These are phyloP conservation scores for Pterocles orientalis DNA, from an alignment of 2,113 vertebrate genomes.

Conservation along the genomic window DNA sequence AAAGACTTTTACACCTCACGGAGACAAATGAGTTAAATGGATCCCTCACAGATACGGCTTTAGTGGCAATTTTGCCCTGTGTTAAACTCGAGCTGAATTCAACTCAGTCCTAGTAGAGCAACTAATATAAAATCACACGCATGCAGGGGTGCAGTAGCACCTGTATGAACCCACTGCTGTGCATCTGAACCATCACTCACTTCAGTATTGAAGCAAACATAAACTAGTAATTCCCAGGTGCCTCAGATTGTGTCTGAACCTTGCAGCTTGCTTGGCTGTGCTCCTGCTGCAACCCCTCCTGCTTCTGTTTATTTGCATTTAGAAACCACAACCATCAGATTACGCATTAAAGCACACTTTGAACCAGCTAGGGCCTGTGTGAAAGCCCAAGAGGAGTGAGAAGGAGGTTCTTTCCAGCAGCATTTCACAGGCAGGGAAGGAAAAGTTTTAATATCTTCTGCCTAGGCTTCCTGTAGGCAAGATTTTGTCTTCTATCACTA, in stretches of 20 bases:
- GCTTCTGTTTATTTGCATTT: background rate
- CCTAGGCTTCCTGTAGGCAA: background rate
- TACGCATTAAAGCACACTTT: background rate
- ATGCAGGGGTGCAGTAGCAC: background rate
- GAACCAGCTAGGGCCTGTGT: background rate
- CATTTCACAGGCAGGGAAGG: background rate
- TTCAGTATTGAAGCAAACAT: background rate
- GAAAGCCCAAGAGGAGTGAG: background rate
- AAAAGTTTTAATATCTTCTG: background rate
- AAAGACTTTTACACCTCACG: background rate
- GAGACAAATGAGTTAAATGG: background rate
- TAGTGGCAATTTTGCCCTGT: background rate
- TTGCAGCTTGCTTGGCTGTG: background rate
- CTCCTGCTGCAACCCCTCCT: background rate
- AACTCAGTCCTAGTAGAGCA: background rate
- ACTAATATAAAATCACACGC: background rate
- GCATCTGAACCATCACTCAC: background rate
- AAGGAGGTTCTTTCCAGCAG: background rate
- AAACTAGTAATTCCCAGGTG: background rate
- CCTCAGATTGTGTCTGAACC: background rate
- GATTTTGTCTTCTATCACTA: background rate
- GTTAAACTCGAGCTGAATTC: background rate
- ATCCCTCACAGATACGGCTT: background rate
- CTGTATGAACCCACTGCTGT: background rate
- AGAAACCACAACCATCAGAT: background rate